Conservation (phyloP, 1,140 invertebrate species). For the Druon quercuslanigerum region DNA sequence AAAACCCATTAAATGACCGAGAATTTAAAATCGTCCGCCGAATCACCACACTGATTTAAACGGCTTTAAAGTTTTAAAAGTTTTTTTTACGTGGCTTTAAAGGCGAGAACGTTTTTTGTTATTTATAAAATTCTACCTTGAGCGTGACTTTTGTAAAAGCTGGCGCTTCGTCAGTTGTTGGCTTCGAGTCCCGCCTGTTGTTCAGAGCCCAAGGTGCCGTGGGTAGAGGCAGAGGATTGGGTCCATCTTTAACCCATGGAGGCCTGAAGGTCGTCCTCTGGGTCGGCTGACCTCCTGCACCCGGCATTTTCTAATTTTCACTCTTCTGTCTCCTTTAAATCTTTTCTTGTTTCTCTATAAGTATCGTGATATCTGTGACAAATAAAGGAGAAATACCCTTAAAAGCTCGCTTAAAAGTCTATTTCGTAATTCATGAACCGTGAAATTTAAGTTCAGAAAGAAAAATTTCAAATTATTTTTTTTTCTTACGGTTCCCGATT, state of each 20-base stretch:
- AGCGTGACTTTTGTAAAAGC: slow-evolving; percentile 71
- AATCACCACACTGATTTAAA: no score
- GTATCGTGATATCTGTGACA: slow-evolving; percentile 1
- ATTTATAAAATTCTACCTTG: slow-evolving; percentile 58
- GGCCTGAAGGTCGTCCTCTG: slow-evolving; percentile 83
- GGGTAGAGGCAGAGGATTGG: slow-evolving; percentile 75
- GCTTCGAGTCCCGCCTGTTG: slow-evolving; percentile 68
- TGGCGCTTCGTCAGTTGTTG: slow-evolving; percentile 66
- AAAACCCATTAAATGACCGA: no score
- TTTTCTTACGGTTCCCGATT: no score
- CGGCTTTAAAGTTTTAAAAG: no score
- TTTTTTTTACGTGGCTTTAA: no score
- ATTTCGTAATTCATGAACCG: no score
- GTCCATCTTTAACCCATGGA: slow-evolving; percentile 88
- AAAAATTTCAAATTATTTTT: no score
- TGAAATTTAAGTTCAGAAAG: no score
- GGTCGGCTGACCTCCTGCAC: slow-evolving; percentile 70
- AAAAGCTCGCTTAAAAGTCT: no score
- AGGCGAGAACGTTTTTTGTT: no score
- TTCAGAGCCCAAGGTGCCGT: slow-evolving; percentile 81
- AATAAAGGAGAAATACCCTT: neutral
- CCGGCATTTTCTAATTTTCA: slow-evolving; percentile 64
- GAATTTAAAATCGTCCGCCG: no score
- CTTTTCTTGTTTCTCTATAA: slow-evolving; percentile 15
- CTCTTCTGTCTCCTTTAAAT: neutral